Conservation (phyloP, 2,797 vertebrate genomes). For the Eurystomus glaucurus region DNA sequence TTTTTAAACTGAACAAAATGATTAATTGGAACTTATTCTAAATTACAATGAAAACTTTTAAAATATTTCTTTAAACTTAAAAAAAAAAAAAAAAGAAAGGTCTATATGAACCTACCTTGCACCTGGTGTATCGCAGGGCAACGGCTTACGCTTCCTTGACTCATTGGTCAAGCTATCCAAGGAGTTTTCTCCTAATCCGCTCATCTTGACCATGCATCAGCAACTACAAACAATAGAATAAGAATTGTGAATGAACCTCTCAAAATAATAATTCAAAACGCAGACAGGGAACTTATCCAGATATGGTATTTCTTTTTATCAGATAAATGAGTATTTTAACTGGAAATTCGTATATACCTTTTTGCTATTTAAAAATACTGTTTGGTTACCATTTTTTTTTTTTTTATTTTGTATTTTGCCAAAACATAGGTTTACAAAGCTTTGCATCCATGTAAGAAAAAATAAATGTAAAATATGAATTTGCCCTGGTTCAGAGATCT, state of each 20-base stretch:
- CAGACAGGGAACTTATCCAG: neutral
- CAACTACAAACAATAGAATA: slow-evolving; percentile 83
- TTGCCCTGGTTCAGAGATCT: neutral
- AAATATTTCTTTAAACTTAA: neutral
- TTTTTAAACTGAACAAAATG: neutral
- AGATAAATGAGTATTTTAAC: neutral
- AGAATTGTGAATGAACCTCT: neutral
- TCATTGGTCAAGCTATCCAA: slow-evolving; percentile 92
- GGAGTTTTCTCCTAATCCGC: slow-evolving; percentile 93
- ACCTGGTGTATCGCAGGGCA: slow-evolving; percentile 93
- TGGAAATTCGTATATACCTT: neutral
- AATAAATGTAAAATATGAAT: neutral
- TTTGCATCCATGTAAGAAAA: neutral
- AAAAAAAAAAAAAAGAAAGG: neutral
- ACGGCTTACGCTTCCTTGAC: slow-evolving; percentile 94
- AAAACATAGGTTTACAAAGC: neutral
- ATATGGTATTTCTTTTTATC: neutral
- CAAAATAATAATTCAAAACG: neutral
- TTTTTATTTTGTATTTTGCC: neutral
- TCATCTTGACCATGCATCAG: slow-evolving; percentile 95
- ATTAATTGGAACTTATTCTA: neutral
- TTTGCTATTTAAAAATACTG: neutral
- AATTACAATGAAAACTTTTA: neutral
- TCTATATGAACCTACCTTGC: slow-evolving; percentile 85
- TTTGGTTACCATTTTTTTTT: neutral